Evolutionary conservation across 2,888 invertebrate species (phyloP), one percentile per base, ranked within the genome.

Genomic region (Orthosia gothica): DNA sequence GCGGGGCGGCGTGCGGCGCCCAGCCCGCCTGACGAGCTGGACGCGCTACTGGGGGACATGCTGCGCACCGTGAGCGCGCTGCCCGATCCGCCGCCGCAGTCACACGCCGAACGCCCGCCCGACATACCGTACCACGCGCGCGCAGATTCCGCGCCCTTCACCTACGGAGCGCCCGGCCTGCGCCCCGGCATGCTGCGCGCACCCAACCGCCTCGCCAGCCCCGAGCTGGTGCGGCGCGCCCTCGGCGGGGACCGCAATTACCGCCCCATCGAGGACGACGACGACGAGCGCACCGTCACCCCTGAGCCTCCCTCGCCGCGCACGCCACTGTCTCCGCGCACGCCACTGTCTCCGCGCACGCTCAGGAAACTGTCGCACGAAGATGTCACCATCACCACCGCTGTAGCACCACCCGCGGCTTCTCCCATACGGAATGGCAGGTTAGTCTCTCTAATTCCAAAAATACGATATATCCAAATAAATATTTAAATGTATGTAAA

Each of bases 61-160:
- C 97, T 98, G 97, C 97, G 98, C 89, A 99, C 99, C 81, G 98
- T 98, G 92, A 98, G 98, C 97, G 98, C 98, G 93, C 98, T 98
- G 92, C 98, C 98, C 89, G 97, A 97, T 92, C 93, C 95, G 89
- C 92, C 88, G 71, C 86, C 87, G 79, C 97, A 97, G 90, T 96
- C 97, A 89, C 96, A 94, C 91, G 96, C 94, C 92, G 97, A 97
- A 92, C 93, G 93, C 80, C 92, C 92, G 89, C 91, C 91, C 79
- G 96, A 97, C 93, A 98, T 98, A 93, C 99, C 99, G 88, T 99
- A 99, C 96, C 99, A 99, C 98, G 99, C 99, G 91, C 97, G 99
- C 90, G 98, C 98, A 88, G 98, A 99, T 94, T 98, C 98, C 89
- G 97, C 98, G 89, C 99, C 99, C 81, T 99, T 99, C 96, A 98